phyloP scores from a whole-genome alignment of 2,888 invertebrate species.

The Molorchus minor region DNA sequence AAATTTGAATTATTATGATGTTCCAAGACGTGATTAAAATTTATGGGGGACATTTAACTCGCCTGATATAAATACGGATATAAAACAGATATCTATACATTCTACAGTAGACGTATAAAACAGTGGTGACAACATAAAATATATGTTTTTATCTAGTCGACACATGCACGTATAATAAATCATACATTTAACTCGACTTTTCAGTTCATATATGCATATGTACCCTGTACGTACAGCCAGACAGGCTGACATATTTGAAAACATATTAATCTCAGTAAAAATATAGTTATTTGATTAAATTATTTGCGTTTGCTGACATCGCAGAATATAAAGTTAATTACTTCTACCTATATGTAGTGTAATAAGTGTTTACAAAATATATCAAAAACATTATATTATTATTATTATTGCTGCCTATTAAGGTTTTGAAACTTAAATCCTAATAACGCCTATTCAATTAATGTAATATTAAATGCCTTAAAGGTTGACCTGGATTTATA shows the following conservation, averaged over 20 bases:
- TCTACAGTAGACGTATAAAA: constrained; percentile 20
- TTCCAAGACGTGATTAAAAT: constrained; percentile 18
- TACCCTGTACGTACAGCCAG: neutral
- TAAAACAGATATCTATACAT: constrained; percentile 22
- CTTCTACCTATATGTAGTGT: no score
- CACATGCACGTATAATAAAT: constrained; percentile 13
- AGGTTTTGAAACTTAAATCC: no score
- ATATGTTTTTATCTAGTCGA: constrained; percentile 19
- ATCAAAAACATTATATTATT: no score
- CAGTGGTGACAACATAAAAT: constrained; percentile 23
- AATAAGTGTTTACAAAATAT: no score
- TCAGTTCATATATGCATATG: constrained; percentile 4
- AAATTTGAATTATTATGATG: neutral
- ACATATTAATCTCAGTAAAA: neutral
- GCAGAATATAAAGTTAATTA: no score
- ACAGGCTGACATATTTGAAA: constrained; percentile 4
- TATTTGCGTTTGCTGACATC: no score
- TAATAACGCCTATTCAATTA: no score
- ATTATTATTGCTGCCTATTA: no score
- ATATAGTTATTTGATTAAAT: neutral
- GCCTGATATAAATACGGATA: constrained; percentile 15
- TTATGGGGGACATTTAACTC: constrained; percentile 16
- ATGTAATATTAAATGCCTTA: no score
- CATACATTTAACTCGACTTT: constrained; percentile 22
- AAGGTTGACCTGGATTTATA: no score